Evolutionary conservation across 2,113 vertebrate species (phyloP), one percentile per base, ranked within the genome.

Genomic region (Lepus timidus): DNA sequence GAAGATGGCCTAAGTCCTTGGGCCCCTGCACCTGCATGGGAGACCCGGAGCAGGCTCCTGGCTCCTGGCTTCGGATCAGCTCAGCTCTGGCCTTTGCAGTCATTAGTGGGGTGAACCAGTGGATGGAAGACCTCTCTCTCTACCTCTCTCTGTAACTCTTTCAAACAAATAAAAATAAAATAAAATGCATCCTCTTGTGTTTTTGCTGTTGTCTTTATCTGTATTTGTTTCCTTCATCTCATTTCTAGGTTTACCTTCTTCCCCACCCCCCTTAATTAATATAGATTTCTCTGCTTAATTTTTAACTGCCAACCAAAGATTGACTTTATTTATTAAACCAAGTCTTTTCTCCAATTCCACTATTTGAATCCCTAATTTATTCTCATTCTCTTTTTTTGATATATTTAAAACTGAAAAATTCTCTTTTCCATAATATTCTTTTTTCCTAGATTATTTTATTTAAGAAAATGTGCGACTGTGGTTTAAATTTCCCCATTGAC

Each of bases 401-500:
- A 23, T 58, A 29, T 23, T 61, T 44, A 36, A 31, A 13, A 75
- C 16, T 44, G 36, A 79, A 80, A 31, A 27, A 29, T 64, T 68
- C 31, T 71, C 84, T 70, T 67, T 31, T 44, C 36, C n/a, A 33
- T 8, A 80, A 7, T 55, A 67, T 58, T 94, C 36, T 76, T 64
- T 93, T 17, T 44, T 36, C 6, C n/a, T 51, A 71, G 6, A 33
- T 73, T 83, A 36, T 44, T 93, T 68, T 82, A 31, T 39, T 36
- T 82, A 62, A 76, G 62, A 95, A 95, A 95, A 58, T 68, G 25
- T 61, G 1, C 22, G 13, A 23, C 83, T 90, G 20, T 82, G 25
- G 25, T 85, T 82, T 93, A 39, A 85, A 88, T 88, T 90, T 85
- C 49, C 39, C 71, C n/a, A 67, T 8, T 91, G 52, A 95, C 33